Evolutionary conservation across 2,113 vertebrate species (phyloP).

Genomic region (Bos taurus): DNA sequence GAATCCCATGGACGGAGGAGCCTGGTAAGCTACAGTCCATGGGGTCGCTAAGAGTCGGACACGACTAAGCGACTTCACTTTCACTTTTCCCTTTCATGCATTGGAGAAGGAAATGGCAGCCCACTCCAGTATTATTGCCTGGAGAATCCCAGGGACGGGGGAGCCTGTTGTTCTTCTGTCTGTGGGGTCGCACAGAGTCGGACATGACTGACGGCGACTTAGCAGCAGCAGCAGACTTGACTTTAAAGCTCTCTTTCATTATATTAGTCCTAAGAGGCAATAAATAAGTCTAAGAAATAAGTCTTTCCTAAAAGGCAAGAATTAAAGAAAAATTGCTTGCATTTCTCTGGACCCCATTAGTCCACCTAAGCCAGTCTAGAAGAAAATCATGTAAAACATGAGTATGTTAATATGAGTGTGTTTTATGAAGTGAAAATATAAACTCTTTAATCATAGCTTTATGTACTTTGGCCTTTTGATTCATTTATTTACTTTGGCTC

Average conservation of each 20-base stretch:
- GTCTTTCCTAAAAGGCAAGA: background rate
- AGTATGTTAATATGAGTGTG: background rate
- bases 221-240: background rate
- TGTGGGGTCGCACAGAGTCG: no score
- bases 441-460: background rate
- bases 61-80: no score
- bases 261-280: background rate
- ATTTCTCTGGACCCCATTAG: background rate
- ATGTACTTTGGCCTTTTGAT: background rate
- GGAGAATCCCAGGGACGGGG: no score
- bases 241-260: background rate
- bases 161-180: no score
- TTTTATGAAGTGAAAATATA: slow-evolving; percentile 18
- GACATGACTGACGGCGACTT: no score
- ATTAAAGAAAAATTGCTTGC: background rate
- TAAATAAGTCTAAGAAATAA: background rate
- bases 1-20: no score
- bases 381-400: background rate
- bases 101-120: no score
- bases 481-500: background rate
- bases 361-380: background rate
- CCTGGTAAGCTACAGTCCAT: no score
- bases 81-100: no score
- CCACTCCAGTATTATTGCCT: no score
- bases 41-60: no score